phyloP scores from a whole-genome alignment of 2,797 vertebrate genomes.

The Austrolebias charrua region DNA sequence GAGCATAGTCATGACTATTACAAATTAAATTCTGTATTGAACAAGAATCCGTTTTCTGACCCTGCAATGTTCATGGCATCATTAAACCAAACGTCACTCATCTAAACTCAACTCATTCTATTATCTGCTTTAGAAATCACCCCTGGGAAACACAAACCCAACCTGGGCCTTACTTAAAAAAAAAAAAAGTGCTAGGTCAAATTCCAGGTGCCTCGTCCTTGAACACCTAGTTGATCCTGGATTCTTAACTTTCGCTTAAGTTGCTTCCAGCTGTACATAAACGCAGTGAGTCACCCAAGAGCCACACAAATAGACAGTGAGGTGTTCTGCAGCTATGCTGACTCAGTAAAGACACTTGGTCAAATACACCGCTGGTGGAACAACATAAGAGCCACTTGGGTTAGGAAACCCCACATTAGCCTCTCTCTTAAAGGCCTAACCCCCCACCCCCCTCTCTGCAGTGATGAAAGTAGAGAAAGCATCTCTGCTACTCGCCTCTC shows the following conservation, averaged over 20 bases:
- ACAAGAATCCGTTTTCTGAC: not conserved
- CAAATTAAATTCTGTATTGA: slow-evolving; percentile 1
- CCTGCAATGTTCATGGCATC: slow-evolving; percentile 1
- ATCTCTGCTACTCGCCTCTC: slow-evolving; percentile 63
- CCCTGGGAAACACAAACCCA: slow-evolving; percentile 52
- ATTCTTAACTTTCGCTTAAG: slow-evolving; percentile 40
- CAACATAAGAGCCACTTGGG: slow-evolving; percentile 62
- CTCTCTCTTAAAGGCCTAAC: slow-evolving; percentile 48
- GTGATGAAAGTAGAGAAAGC: slow-evolving; percentile 72
- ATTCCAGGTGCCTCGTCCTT: slow-evolving; percentile 60
- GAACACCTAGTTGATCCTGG: slow-evolving; percentile 32
- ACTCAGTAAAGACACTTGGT: slow-evolving; percentile 65
- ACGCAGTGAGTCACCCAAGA: slow-evolving; percentile 62
- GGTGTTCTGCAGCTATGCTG: slow-evolving; percentile 68
- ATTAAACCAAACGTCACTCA: slow-evolving; percentile 30
- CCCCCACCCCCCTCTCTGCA: slow-evolving; percentile 50
- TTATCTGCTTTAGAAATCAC: slow-evolving; percentile 32
- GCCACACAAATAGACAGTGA: slow-evolving; percentile 69
- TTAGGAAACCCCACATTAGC: slow-evolving; percentile 68
- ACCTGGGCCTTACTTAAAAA: slow-evolving; percentile 18
- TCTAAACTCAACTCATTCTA: slow-evolving; percentile 14
- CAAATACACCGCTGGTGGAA: slow-evolving; percentile 57
- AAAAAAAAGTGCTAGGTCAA: slow-evolving; percentile 57
- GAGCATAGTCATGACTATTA: too few species aligned
- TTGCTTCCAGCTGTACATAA: slow-evolving; percentile 65